Conservation (phyloP, 2,888 invertebrate genomes). For the Cephus nigrinus region DNA sequence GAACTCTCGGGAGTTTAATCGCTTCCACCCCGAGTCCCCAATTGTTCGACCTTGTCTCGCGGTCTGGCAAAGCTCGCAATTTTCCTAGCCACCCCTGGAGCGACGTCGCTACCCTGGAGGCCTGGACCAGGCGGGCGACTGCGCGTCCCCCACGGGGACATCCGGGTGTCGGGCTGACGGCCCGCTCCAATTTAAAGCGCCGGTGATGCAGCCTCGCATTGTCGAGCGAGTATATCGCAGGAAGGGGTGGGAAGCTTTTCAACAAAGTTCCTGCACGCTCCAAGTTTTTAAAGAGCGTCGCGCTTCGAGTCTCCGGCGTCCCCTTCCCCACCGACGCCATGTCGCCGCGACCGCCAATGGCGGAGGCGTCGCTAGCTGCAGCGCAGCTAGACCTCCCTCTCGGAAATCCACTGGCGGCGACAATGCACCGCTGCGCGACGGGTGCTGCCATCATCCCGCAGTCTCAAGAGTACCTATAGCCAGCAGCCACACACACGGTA, state of each 20-base stretch:
- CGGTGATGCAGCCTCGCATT: conserved; percentile 33
- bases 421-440: too few relatives aligned
- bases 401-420: too few relatives aligned
- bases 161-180: neutral
- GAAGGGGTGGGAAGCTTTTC: conserved; percentile 42
- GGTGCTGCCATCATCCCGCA: too few relatives aligned
- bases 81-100: conserved; percentile 21
- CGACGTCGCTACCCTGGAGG: too few relatives aligned
- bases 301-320: conserved; percentile 30
- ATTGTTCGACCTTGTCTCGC: conserved; percentile 36
- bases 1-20: conserved; percentile 35
- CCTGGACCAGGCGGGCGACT: too few relatives aligned
- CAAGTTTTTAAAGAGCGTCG: conserved; percentile 58
- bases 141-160: neutral
- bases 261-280: conserved; percentile 43
- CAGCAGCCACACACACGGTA: too few relatives aligned
- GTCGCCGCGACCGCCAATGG: too few relatives aligned
- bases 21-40: conserved; percentile 33
- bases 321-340: too few relatives aligned
- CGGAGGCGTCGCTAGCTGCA: too few relatives aligned
- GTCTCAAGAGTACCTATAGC: too few relatives aligned
- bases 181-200: conserved; percentile 46
- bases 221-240: conserved; percentile 28
- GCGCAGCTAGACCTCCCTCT: too few relatives aligned
- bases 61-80: conserved; percentile 34